Base-by-base conservation (phyloP, 2,888 invertebrate genomes). In the Cerastis rubricosa region DNA sequence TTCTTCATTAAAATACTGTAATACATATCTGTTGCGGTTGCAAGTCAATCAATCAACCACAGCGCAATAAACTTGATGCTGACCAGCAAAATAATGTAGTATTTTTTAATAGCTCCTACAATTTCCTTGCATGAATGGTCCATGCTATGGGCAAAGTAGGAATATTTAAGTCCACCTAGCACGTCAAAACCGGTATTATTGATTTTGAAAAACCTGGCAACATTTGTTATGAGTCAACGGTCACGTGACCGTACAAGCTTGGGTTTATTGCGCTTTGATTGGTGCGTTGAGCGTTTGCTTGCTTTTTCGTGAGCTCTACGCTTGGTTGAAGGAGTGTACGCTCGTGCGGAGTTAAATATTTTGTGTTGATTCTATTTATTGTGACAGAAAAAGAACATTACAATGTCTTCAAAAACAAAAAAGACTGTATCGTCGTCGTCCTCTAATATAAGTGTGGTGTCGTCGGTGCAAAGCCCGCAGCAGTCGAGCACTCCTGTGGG, bases 391-490 rank as follows among this genome's bases (percentile, higher is more conserved):
- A 92, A 92, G 83, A 89, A 87, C 85, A 88, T 85, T 80, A 94
- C 87, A 89, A 97, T 97, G 97, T 96, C 97, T 85, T 94, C 97
- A 66, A 97, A 96, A 93, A 95, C 97, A 71, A 97, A 97, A 95
- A 97, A 97, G 91, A 96, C 96, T 91, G 96, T 97, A 87, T 93
- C 97, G 83, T 96, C 97, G 68, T 95, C 96, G 73, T 93, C 96
- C 76, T 93, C 96, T 86, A 96, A 96, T 90, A 94, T 96, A 89
- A 96, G 95, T 96, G 96, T 97, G 89, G 97, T 97, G 94, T 97
- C 97, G 89, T 97, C 97, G 85, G 95, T 97, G 90, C 96, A 95
- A 94, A 96, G 94, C 93, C 97, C 97, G 85, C 97, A 93, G 86
- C 96, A 95, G 90, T 95, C 94, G 84, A 97, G 95, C 95, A 97